Conservation (phyloP, 2,888 invertebrate genomes). For the Oconnorella tubifera region DNA sequence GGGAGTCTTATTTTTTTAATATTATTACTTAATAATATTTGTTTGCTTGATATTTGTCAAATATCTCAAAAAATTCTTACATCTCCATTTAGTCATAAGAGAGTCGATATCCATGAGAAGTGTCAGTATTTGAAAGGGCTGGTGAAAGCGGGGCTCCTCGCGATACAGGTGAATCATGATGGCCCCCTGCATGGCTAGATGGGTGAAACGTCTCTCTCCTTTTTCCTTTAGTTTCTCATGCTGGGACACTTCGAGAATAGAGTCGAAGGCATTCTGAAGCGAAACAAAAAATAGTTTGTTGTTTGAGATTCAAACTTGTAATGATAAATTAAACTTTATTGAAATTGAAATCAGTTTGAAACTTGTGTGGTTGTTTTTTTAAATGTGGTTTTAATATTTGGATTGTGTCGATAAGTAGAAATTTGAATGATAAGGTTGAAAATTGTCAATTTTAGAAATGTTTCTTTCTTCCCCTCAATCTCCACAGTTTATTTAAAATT, state of each 20-base stretch:
- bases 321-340: no score
- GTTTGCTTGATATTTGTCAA: neutral
- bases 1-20: neutral
- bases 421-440: no score
- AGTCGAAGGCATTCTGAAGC: conserved; percentile 85
- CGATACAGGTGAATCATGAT: conserved; percentile 96
- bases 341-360: no score
- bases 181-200: conserved; percentile 90
- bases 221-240: conserved; percentile 79
- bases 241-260: conserved; percentile 78
- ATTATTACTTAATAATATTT: neutral
- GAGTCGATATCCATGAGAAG: conserved; percentile 97
- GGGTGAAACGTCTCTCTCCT: conserved; percentile 83
- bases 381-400: no score
- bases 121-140: conserved; percentile 90
- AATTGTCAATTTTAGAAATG: no score
- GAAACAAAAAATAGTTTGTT: no score
- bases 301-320: no score
- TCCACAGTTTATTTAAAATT: no score
- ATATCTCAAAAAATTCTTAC: conserved; percentile 66
- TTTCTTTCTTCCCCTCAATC: no score
- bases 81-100: conserved; percentile 96
- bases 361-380: no score
- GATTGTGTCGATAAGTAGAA: no score
- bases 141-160: conserved; percentile 94